Evolutionary conservation across 2,113 vertebrate genomes (phyloP).

Genomic region (Tragelaphus buxtoni): DNA sequence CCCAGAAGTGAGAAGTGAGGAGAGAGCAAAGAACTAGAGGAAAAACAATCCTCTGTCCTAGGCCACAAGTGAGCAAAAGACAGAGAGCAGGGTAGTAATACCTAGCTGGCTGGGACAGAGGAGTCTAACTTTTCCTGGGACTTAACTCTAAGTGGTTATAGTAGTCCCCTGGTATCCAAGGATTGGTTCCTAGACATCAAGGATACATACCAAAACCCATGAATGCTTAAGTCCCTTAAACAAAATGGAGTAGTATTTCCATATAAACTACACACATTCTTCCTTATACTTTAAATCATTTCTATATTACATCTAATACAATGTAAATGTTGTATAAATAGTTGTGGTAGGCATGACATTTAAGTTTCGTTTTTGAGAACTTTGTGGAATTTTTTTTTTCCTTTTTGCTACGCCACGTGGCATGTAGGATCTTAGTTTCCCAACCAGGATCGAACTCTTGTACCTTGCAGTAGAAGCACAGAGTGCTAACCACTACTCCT

Average conservation of each 20-base stretch:
- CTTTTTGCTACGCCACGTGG: neutral
- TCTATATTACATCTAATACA: neutral
- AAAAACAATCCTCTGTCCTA: neutral
- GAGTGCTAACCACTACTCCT: neutral
- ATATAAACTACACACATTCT: neutral
- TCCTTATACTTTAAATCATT: neutral
- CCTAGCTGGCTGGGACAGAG: neutral
- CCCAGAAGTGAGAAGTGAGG: neutral
- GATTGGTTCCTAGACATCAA: neutral
- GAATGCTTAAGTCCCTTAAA: neutral
- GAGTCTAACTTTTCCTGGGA: neutral
- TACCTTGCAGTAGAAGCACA: neutral
- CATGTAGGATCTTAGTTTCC: neutral
- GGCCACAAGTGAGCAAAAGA: neutral
- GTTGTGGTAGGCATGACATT: neutral
- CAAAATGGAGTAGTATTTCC: neutral
- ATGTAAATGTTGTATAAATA: neutral
- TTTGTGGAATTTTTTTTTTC: neutral
- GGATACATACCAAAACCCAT: neutral
- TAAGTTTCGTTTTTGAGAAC: neutral
- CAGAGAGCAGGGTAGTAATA: neutral
- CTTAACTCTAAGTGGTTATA: neutral
- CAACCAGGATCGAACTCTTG: neutral
- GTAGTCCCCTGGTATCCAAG: neutral
- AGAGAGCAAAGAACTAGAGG: neutral